These are phyloP conservation scores for Trimorus sp. DNA, from an alignment of 2,888 invertebrate genomes.

Conservation along the genomic window DNA sequence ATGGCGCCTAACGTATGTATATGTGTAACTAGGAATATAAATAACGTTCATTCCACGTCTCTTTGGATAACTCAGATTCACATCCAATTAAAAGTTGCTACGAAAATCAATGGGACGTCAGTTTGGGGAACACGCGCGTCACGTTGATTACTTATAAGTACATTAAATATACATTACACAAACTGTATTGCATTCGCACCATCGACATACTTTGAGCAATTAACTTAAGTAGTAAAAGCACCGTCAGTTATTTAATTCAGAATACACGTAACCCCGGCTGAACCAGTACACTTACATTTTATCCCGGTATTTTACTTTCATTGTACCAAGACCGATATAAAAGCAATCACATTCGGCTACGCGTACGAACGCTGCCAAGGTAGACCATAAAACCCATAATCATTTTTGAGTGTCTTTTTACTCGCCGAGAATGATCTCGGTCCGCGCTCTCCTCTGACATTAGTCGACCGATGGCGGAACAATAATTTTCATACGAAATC, in stretches of 20 bases:
- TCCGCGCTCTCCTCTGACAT: conserved; percentile 5
- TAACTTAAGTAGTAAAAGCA: conserved; percentile 29
- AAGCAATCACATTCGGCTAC: conserved; percentile 29
- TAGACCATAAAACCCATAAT: conserved; percentile 22
- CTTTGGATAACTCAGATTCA: not conserved
- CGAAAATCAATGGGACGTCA: conserved; percentile 4
- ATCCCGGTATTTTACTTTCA: conserved; percentile 13
- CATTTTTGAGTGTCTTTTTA: conserved; percentile 17
- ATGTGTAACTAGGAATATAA: not conserved
- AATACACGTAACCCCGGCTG: no score
- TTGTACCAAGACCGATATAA: conserved; percentile 28
- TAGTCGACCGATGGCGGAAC: conserved; percentile 3
- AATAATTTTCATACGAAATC: conserved; percentile 8
- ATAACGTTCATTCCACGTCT: conserved; percentile 8
- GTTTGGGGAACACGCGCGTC: not conserved
- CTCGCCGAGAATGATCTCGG: conserved; percentile 16
- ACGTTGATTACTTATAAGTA: conserved; percentile 1
- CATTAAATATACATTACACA: conserved; percentile 12
- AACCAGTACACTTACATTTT: not conserved
- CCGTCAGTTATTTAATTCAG: conserved; percentile 3
- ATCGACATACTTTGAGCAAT: conserved; percentile 31
- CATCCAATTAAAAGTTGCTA: conserved; percentile 3
- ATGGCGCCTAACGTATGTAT: not conserved
- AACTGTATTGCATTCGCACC: not conserved
- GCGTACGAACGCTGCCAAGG: conserved; percentile 11